Evolutionary conservation across 2,888 invertebrate species (phyloP), one percentile per base, ranked within the genome.

Genomic region (Stenolophus ochropezus): DNA sequence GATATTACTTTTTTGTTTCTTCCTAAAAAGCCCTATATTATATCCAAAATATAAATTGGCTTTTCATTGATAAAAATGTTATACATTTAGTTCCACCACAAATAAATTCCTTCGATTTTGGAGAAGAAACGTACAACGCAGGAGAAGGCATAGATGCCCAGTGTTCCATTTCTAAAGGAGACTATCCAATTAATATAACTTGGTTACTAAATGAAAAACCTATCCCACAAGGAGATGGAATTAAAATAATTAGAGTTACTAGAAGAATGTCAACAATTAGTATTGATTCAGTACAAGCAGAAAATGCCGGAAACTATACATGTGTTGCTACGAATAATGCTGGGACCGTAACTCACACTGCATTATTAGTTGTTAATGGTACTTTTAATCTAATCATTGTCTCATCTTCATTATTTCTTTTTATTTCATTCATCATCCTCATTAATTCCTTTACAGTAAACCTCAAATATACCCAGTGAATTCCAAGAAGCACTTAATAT

Each of bases 141-240:
- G 96, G 95, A 84, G 95, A 95, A 89, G 93, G 95, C 83, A 94
- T 93, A 85, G 95, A 96, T 90, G 90, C 93, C 85, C 90, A 88
- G 83, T 94, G 94, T 89, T 91, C 92, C 84, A 91, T 93, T 83
- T 91, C 91, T 61, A 93, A 93, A 88, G 94, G 95, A 79, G 95
- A 95, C 87, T 88, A 91, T 83, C 95, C 95, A 74, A 91, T 96
- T 82, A 91, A 91, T 84, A 93, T 96, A 82, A 91, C 91, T 74
- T 96, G 96, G 96, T 92, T 92, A 86, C 93, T 94, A 88, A 94
- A 96, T 88, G 91, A 92, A 84, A 88, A 90, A 88, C 91, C 91
- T 83, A 93, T 94, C 87, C 91, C 92, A 87, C 91, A 90, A 84
- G 92, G 93, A 58, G 49, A 76, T 18, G 91, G 90, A 78, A 90